A percentile compares a stretch with the other conserved stretches of the same genome.
These are phyloP conservation scores for Tetraodon nigroviridis DNA, from an alignment of 2,113 vertebrate species.

Conservation along the genomic window DNA sequence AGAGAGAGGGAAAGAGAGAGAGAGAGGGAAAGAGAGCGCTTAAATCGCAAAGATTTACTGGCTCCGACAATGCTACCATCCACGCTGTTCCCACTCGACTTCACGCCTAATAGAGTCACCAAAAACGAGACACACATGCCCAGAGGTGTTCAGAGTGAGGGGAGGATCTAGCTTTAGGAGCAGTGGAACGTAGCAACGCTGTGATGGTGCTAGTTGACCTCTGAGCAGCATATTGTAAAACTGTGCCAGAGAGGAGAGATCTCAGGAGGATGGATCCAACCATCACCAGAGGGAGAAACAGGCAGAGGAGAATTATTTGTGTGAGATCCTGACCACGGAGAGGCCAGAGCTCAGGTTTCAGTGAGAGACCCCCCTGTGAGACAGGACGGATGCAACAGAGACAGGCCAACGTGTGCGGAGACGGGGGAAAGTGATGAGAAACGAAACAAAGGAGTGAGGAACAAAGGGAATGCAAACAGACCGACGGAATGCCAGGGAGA, in stretches of 20 bases:
- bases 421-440: conserved; percentile 13
- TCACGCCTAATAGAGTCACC: conserved; percentile 43
- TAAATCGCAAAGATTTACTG: conserved; percentile 60
- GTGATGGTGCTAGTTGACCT: conserved; percentile 14
- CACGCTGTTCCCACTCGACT: conserved; percentile 45
- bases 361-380: no score
- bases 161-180: conserved; percentile 30
- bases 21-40: conserved; percentile 23
- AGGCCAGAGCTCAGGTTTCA: no score
- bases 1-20: conserved; percentile 15
- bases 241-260: conserved; percentile 29
- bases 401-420: no score
- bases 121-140: conserved; percentile 27
- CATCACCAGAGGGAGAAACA: conserved; percentile 6
- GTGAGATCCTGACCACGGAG: no score
- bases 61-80: conserved; percentile 30
- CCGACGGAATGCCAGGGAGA: conserved; percentile 53
- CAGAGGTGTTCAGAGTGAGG: neutral
- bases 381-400: conserved; percentile 12
- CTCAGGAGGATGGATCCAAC: conserved; percentile 25
- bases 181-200: conserved; percentile 22
- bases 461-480: conserved; percentile 56
- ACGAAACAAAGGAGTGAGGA: conserved; percentile 35
- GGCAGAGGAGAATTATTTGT: conserved; percentile 41
- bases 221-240: conserved; percentile 12